These are phyloP conservation scores for Trichomalopsis sarcophagae DNA, from an alignment of 1,140 invertebrate genomes.

Conservation along the genomic window DNA sequence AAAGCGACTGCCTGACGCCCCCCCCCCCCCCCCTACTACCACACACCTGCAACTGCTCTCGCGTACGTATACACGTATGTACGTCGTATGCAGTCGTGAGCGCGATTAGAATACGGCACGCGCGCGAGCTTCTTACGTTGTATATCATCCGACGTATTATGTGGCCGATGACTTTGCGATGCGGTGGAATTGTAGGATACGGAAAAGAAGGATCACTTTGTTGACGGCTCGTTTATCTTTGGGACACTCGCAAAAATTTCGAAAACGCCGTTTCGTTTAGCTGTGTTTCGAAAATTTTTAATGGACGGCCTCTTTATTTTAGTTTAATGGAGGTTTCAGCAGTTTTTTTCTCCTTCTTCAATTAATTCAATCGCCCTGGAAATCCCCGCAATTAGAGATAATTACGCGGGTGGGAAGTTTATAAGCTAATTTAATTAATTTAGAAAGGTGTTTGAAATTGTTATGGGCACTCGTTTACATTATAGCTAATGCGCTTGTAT, in stretches of 20 bases:
- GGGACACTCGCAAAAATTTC: too few relatives aligned
- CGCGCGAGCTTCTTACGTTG: not conserved
- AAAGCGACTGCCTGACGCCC: not conserved
- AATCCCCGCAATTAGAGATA: not conserved
- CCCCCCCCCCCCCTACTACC: too few relatives aligned
- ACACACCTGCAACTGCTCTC: not conserved
- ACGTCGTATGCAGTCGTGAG: not conserved
- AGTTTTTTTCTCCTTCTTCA: not conserved
- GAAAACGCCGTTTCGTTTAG: too few relatives aligned
- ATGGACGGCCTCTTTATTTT: too few relatives aligned
- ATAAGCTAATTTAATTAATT: conserved; percentile 8
- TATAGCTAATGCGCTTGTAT: not conserved
- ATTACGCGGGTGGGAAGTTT: not conserved
- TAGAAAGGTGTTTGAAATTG: not conserved
- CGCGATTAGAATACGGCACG: conserved; percentile 25
- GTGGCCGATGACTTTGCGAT: too few relatives aligned
- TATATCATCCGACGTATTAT: too few relatives aligned
- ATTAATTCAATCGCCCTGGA: not conserved
- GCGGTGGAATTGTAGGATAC: too few relatives aligned
- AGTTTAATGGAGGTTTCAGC: too few relatives aligned
- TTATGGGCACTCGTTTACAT: not conserved
- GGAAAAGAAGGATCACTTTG: too few relatives aligned
- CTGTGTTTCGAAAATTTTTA: too few relatives aligned
- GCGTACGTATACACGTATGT: not conserved
- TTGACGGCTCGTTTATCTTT: too few relatives aligned